phyloP scores from a whole-genome alignment of 2,113 vertebrate species.

The Sinocyclocheilus anshuiensis region DNA sequence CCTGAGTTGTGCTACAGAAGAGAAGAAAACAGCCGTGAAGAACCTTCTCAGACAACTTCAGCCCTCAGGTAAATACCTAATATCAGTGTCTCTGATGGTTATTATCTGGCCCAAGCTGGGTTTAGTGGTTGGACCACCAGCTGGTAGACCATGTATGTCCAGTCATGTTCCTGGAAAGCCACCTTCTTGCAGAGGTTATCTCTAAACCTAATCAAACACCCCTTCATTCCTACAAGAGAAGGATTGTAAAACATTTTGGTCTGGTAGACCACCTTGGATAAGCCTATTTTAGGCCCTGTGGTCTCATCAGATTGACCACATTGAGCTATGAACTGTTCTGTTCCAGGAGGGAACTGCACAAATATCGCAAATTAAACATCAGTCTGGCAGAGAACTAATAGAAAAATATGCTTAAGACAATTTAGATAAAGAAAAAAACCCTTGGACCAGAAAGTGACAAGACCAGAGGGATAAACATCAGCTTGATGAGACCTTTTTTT shows the following conservation, averaged over 20 bases:
- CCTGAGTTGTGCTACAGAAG: constrained; percentile 86
- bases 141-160: not conserved
- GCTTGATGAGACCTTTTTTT: not conserved
- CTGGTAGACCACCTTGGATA: not conserved
- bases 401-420: not conserved
- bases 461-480: not conserved
- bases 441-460: not conserved
- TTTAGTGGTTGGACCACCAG: not conserved
- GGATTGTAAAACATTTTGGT: not conserved
- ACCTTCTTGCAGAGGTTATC: not conserved
- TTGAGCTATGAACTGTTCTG: not conserved
- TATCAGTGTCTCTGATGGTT: not conserved
- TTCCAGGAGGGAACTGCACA: not conserved
- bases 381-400: not conserved
- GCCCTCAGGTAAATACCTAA: constrained; percentile 78
- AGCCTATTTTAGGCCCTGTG: not conserved
- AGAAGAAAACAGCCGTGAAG: constrained; percentile 89
- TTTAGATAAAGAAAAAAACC: not conserved
- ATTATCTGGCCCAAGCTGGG: not conserved
- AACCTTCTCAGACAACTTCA: constrained; percentile 87
- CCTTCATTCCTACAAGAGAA: not conserved
- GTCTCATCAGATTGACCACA: not conserved
- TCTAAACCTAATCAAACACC: not conserved
- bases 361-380: not conserved
- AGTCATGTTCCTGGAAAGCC: not conserved